Base-by-base conservation (phyloP, 2,113 vertebrate genomes). In the Craseonycteris thonglongyai region DNA sequence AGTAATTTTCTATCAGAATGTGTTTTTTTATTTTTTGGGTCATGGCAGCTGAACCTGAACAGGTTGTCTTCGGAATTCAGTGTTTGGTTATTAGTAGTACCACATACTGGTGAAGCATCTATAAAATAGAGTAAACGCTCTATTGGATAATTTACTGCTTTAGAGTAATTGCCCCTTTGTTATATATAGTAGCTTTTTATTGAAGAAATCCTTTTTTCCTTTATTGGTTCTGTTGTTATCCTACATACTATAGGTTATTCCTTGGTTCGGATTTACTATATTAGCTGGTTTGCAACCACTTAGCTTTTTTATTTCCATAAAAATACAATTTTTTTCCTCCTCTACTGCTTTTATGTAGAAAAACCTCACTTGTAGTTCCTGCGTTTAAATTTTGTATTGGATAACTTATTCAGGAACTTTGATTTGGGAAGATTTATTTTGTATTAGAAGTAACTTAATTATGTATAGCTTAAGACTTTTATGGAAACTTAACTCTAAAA, bases 291-390 rank as follows among this genome's bases (percentile, higher is more conserved):
- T 89, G 35, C 68, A 42, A 47, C 11, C 24, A 42, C 47, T 97
- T 65, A 72, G 42, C 68, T 94, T 93, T 95, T 85, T 83, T n/a
- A 90, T 91, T 96, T 94, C 79, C 14, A 56, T 45, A 93, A 76
- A 94, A 93, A 69, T 71, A 47, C 56, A 19, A 38, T 83, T 81
- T 38, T 59, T 68, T 22, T 51, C 38, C 9, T 0, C 21, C 22
- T n/a, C 66, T 6, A 42, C 16, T 89, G 42, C 40, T 45, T 92
- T 86, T 74, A 93, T 86, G 18, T 19, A 90, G 35, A 94, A 87
- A 72, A 92, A 59, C 75, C 18, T 78, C 51, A 82, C 51, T 69
- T n/a, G 38, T 80, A 61, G 22, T 86, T 94, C 33, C 30, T 95
- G 30, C 26, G 51, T 79, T 95, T 89, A 82, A 65, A 78, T 82